Evolutionary conservation across 2,797 vertebrate species (phyloP).

Genomic region (Semotilus atromaculatus): DNA sequence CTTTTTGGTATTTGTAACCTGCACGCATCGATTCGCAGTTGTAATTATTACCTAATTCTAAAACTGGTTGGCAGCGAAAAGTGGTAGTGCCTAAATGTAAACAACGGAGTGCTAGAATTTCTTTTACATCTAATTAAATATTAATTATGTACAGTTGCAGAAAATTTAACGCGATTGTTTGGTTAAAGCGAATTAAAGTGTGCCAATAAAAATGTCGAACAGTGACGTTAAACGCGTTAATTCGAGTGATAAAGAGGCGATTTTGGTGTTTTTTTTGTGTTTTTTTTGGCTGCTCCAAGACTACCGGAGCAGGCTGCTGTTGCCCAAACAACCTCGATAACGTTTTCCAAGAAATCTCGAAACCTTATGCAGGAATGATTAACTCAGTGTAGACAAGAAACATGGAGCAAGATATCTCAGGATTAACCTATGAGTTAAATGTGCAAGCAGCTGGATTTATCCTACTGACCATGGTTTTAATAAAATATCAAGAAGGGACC

Average conservation of each 20-base stretch:
- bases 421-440: not conserved
- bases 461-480: not conserved
- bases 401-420: not conserved
- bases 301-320: not conserved
- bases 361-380: not conserved
- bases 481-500: not conserved
- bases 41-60: not conserved
- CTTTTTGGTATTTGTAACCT: not conserved
- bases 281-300: no score
- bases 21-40: not conserved
- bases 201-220: not conserved
- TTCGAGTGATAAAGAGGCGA: not conserved
- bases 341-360: not conserved
- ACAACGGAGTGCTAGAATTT: not conserved
- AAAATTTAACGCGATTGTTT: not conserved
- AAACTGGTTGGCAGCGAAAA: not conserved
- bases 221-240: not conserved
- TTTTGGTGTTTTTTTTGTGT: not conserved
- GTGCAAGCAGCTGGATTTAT: not conserved
- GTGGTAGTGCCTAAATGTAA: not conserved
- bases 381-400: not conserved
- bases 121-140: not conserved
- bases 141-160: not conserved
- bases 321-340: not conserved
- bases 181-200: not conserved